Evolutionary conservation across 2,797 vertebrate genomes (phyloP).

Genomic region (Gadopsis marmoratus): DNA sequence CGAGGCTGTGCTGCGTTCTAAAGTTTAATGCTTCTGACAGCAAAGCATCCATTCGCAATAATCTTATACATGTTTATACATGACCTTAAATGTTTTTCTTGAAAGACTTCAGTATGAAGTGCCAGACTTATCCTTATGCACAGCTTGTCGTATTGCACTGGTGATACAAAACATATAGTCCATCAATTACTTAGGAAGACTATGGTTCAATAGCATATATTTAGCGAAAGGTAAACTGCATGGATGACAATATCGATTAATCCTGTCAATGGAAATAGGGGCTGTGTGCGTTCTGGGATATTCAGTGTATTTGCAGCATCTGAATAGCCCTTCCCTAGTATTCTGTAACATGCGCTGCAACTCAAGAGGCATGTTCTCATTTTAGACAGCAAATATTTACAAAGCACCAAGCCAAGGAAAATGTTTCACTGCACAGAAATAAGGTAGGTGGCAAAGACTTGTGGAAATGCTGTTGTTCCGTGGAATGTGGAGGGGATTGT

Average conservation of each 20-base stretch:
- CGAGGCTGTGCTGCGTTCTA: slow-evolving; percentile 57
- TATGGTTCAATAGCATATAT: slow-evolving; percentile 5
- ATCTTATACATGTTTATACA: slow-evolving; percentile 65
- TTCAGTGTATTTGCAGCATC: slow-evolving; percentile 37
- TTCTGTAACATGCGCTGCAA: slow-evolving; percentile 70
- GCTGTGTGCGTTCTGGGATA: slow-evolving; percentile 17
- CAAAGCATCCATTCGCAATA: slow-evolving; percentile 62
- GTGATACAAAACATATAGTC: slow-evolving; percentile 19
- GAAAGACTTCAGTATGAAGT: slow-evolving; percentile 47
- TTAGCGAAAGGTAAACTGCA: slow-evolving; percentile 44
- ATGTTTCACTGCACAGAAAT: slow-evolving; percentile 80
- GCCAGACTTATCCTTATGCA: slow-evolving; percentile 25
- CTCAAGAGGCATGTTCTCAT: slow-evolving; percentile 78
- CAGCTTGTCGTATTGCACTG: neutral
- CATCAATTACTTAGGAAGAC: slow-evolving; percentile 7
- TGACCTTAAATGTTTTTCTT: slow-evolving; percentile 65
- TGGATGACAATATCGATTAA: slow-evolving; percentile 50
- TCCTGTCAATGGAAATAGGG: slow-evolving; percentile 41
- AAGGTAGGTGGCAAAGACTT: slow-evolving; percentile 68
- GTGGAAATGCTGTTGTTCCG: slow-evolving; percentile 68
- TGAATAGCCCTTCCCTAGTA: slow-evolving; percentile 63
- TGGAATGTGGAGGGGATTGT: slow-evolving; percentile 59
- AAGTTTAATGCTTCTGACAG: slow-evolving; percentile 70
- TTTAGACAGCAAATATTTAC: slow-evolving; percentile 86
- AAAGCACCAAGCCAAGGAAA: slow-evolving; percentile 77